These are phyloP conservation scores for Darevskia mixta DNA, from an alignment of 2,797 vertebrate species.

Conservation along the genomic window DNA sequence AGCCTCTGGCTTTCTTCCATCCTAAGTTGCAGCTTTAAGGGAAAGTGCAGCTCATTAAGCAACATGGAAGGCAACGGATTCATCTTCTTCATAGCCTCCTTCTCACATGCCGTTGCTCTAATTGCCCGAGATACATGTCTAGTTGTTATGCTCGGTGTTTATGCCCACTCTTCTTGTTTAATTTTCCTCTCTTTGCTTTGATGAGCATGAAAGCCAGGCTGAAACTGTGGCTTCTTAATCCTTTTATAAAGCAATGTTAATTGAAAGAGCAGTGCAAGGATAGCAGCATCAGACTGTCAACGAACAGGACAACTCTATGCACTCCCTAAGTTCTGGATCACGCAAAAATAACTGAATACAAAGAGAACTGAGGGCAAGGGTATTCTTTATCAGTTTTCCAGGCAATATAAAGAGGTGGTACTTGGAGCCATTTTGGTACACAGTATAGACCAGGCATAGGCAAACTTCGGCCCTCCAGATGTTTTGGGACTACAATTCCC, in stretches of 20 bases:
- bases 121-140: neutral
- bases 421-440: slow-evolving; percentile 15
- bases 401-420: slow-evolving; percentile 19
- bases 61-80: neutral
- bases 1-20: slow-evolving; percentile 11
- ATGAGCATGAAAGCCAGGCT: neutral
- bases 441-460: neutral
- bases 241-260: accelerated
- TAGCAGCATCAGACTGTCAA: neutral
- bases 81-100: neutral
- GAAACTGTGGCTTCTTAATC: accelerated
- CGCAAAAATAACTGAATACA: slow-evolving; percentile 28
- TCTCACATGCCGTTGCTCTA: slow-evolving; percentile 11
- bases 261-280: accelerated
- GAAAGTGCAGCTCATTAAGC: slow-evolving; percentile 26
- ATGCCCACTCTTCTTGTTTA: neutral
- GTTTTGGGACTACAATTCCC: no score
- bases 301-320: neutral
- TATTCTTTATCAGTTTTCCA: slow-evolving; percentile 57
- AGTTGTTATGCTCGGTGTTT: neutral
- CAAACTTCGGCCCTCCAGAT: no score
- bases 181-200: neutral
- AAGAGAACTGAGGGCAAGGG: slow-evolving; percentile 14
- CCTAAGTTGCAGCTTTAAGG: neutral
- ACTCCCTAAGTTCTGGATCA: slow-evolving; percentile 21